These are phyloP conservation scores for Caenorhabditis latens DNA, from an alignment of 1,140 invertebrate genomes.

Conservation along the genomic window DNA sequence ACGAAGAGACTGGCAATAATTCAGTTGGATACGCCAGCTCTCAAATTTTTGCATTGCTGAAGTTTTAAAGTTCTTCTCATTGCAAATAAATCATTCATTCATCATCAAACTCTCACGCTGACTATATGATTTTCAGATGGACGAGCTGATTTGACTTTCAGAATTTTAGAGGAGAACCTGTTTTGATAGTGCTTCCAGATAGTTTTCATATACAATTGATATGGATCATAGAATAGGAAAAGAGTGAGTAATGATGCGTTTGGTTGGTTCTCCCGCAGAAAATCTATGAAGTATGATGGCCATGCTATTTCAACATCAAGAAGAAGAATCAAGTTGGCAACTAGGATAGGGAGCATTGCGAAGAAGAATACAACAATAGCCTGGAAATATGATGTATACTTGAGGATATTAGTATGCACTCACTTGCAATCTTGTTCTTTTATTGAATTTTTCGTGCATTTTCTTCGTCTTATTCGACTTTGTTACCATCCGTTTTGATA, in stretches of 20 bases:
- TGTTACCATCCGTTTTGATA: background rate
- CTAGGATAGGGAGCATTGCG: background rate
- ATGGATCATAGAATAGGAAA: background rate
- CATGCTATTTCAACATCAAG: background rate
- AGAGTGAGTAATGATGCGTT: background rate
- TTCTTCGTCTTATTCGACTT: background rate
- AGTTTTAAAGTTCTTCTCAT: background rate
- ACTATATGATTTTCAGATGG: background rate
- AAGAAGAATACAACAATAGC: background rate
- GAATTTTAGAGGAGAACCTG: background rate
- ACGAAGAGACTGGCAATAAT: too few relatives aligned
- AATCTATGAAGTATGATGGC: background rate
- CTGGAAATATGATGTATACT: background rate
- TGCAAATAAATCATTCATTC: background rate
- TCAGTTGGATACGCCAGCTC: background rate
- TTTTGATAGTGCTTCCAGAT: background rate
- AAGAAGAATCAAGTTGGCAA: background rate
- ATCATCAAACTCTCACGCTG: background rate
- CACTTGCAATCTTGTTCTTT: background rate
- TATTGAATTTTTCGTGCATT: constrained; percentile 8
- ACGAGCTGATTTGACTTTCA: background rate
- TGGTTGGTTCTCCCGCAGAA: background rate
- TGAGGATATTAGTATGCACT: background rate
- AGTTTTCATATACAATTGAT: background rate
- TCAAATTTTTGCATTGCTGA: background rate